Base-by-base conservation (phyloP, 2,797 vertebrate genomes). In the Psittacula derbiana region DNA sequence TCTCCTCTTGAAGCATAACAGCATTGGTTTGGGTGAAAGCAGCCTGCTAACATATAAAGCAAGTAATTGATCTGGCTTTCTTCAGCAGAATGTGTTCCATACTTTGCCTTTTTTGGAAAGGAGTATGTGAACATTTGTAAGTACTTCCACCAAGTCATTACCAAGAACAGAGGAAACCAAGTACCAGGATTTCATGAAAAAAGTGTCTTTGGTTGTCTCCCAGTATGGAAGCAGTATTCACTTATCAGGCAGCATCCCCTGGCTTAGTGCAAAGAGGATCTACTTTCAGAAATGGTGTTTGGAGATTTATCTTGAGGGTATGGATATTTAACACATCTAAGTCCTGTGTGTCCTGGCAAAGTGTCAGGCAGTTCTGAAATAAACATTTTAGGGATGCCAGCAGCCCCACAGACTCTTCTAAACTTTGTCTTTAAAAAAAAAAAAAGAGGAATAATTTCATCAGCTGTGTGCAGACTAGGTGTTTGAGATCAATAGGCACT, bases 61-160 rank as follows among this genome's bases (percentile, higher is more conserved):
- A 76, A 95, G 53, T 75, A 73, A 91, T 88, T 78, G 86, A 88
- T 94, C 86, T 87, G 88, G 65, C n/a, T 86, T 92, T 91, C 67
- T 78, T 80, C 72, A 90, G 81, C 7, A 74, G 57, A 94, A 83
- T 89, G 53, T 30, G 2, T 95, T 76, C 92, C 85, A 74, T 11
- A 21, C 52, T 80, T 93, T 79, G 83, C 86, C 84, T 91, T 91
- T 95, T 95, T 90, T 89, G 86, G 86, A 78, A 65, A 43, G 71
- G 52, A 61, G 0, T 65, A 47, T 64, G 36, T 78, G 60, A 92
- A 80, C 40, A 71, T 72, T 67, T 17, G 0, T 25, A 76, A 85
- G 44, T 84, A 44, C 73, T 95, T 84, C 65, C 81, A 85, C 71
- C 49, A 76, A 87, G 24, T 89, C 41, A 27, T 73, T 69, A 71